Base-by-base conservation (phyloP, 1,140 invertebrate genomes). In the Metaphire vulgaris region DNA sequence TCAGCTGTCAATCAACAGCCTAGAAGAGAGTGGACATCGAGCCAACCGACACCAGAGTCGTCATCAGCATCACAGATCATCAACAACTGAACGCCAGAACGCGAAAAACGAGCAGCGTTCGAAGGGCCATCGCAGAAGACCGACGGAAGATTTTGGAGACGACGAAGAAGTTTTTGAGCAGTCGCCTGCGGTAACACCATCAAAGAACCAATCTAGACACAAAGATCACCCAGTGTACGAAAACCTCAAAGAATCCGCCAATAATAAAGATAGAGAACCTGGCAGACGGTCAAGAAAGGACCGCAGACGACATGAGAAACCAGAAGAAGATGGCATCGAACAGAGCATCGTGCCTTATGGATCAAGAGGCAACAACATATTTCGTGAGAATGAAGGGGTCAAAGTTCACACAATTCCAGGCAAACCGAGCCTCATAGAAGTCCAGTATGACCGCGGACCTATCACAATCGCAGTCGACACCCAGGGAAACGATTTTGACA, bases 391-490 rank as follows among this genome's bases (percentile, higher is more conserved):
- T 29, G 73, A 69, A 21, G 74, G 72, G 2, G 29, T 78, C 33
- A 72, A 75, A 41, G 74, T 78, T 32, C 73, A 78, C 34, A 70
- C 73, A 30, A 65, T 78, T 31, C 73, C 77, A 14, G 77, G 77
- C 1, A 75, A 72, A n/a, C 77, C 74, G 1, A 69, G 72, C 2
- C 29, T 68, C 6, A 75, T 78, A 16, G 77, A 78, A 64, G 77
- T 78, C 6, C 72, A 78, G 68, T 78, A 78, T 33, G 65, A 28
- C 21, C 65, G 74, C 0, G 77, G 77, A 29, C 77, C 77, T n/a
- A 75, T 78, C 31, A 78, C 74, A 0, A 78, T 78, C 34, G 32
- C 72, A n/a, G 69, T 78, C n/a, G 74, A 78, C 29, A 74, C 64
- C 6, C 76, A 74, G 66, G 64, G 68, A 16, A 77, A 41, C 21